Conservation (phyloP, 2,113 vertebrate species). For the Protomyctophum bolini region DNA sequence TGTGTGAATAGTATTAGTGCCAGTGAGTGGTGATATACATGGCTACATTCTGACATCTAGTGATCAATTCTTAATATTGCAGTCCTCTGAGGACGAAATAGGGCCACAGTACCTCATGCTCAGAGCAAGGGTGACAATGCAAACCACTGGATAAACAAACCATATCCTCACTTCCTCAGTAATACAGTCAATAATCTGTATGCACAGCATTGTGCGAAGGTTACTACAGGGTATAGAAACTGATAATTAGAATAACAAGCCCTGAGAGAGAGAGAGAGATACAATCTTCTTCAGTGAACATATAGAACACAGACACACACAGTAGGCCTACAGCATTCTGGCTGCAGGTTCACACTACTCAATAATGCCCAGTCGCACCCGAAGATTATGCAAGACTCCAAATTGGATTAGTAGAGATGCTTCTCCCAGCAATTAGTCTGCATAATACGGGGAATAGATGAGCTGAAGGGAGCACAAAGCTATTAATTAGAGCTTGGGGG, state of each 20-base stretch:
- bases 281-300: conserved; percentile 11
- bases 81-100: neutral
- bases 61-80: conserved; percentile 29
- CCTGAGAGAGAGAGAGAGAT: conserved; percentile 16
- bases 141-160: too few relatives aligned
- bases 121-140: neutral
- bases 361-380: conserved; percentile 38
- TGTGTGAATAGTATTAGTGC: neutral
- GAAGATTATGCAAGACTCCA: conserved; percentile 56
- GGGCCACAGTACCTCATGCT: neutral
- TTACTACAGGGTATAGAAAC: neutral
- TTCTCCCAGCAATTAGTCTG: conserved; percentile 59
- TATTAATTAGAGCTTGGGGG: conserved; percentile 58
- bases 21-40: neutral
- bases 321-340: conserved; percentile 23
- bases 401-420: conserved; percentile 66
- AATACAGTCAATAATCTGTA: too few relatives aligned
- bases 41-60: conserved; percentile 53
- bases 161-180: too few relatives aligned
- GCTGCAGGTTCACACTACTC: conserved; percentile 43
- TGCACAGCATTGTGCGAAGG: too few relatives aligned
- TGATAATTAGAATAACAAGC: conserved; percentile 11
- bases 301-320: conserved; percentile 33
- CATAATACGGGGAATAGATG: conserved; percentile 37
- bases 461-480: conserved; percentile 59